A percentile compares a stretch with the other conserved stretches of the same genome.
phyloP scores from a whole-genome alignment of 2,888 invertebrate genomes.

The Tetramorium bicarinatum region DNA sequence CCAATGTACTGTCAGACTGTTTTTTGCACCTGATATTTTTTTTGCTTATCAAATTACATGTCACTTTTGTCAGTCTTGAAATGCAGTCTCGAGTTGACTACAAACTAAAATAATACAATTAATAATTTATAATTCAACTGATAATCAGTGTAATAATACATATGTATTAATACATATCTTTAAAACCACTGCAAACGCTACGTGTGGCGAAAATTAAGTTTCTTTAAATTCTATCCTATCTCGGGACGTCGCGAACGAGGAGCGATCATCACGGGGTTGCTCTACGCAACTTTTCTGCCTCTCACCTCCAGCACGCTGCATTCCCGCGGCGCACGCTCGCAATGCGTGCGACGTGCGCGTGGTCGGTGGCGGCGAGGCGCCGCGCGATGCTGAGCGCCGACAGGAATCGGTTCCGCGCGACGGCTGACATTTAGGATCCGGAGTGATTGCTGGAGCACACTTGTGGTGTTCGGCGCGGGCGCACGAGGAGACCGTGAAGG shows the following conservation, averaged over 20 bases:
- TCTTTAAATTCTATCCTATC: neutral
- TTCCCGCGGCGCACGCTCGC: neutral
- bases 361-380: neutral
- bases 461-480: no score
- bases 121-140: no score
- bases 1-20: no score
- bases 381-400: conserved; percentile 8
- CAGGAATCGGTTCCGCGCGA: conserved; percentile 10
- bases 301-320: conserved; percentile 23
- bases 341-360: neutral
- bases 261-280: neutral
- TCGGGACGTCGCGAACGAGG: neutral
- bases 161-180: no score
- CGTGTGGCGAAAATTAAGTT: no score
- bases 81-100: no score
- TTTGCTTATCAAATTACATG: no score
- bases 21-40: no score
- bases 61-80: no score
- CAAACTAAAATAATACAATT: no score
- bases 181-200: no score
- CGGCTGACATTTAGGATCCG: conserved; percentile 5
- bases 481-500: neutral
- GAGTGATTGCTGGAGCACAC: neutral
- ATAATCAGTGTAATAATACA: no score
- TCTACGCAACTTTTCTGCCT: neutral